A percentile compares a stretch with the other conserved stretches of the same genome.
phyloP scores from a whole-genome alignment of 2,797 vertebrate species.

The Pantherophis alleghaniensis region DNA sequence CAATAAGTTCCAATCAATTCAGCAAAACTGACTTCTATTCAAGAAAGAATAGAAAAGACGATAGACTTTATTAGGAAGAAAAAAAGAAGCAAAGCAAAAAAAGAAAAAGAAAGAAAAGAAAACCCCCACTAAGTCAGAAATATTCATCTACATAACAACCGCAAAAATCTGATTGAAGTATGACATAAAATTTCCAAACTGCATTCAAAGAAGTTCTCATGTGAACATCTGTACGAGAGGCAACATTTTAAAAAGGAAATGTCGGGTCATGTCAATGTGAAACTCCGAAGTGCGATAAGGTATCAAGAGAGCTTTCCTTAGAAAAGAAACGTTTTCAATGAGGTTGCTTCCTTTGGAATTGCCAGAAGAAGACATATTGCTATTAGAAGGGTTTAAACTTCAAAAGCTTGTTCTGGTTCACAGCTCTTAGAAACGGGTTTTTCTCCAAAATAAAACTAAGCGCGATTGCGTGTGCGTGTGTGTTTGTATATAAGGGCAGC shows the following conservation, averaged over 20 bases:
- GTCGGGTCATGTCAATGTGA: slow-evolving; percentile 49
- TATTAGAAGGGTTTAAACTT: not conserved
- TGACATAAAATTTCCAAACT: not conserved
- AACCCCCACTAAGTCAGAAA: not conserved
- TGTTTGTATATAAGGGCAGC: not conserved
- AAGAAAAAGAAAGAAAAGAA: not conserved
- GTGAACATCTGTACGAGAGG: not conserved
- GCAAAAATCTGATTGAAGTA: not conserved
- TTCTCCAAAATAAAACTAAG: not conserved
- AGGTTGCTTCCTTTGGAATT: slow-evolving; percentile 54
- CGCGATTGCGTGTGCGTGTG: no score
- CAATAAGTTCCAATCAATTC: not conserved
- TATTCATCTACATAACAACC: not conserved
- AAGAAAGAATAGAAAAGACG: not conserved
- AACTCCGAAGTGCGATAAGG: slow-evolving; percentile 57
- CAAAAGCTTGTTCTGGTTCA: not conserved
- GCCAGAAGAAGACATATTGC: slow-evolving; percentile 53
- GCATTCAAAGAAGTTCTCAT: not conserved
- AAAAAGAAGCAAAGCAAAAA: not conserved
- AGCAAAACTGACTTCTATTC: not conserved
- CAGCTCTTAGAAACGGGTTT: not conserved
- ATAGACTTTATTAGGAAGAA: not conserved
- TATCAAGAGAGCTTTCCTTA: slow-evolving; percentile 64
- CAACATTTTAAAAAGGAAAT: slow-evolving; percentile 1
- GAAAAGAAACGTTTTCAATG: slow-evolving; percentile 53